A percentile compares a stretch with the other conserved stretches of the same genome.
Conservation (phyloP, 2,113 vertebrate genomes). For the Phyllopteryx taeniolatus region DNA sequence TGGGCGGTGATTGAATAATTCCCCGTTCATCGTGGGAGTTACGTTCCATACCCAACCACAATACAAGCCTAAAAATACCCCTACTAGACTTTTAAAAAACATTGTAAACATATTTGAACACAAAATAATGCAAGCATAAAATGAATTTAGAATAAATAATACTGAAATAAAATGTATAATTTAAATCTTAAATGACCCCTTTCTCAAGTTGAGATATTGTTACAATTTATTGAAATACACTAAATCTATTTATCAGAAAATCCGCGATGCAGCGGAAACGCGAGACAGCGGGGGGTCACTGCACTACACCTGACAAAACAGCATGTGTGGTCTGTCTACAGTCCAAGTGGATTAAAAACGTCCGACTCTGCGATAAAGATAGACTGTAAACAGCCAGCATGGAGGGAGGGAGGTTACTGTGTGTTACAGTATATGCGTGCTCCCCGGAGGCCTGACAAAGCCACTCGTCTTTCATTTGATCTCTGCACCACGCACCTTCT, state of each 20-base stretch:
- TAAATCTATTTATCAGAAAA: background rate
- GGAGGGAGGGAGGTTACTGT: background rate
- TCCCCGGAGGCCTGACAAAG: conserved; percentile 33
- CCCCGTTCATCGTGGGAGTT: too few relatives aligned
- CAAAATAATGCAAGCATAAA: too few relatives aligned
- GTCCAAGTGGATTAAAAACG: background rate
- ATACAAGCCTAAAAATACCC: too few relatives aligned
- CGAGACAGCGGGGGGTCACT: background rate
- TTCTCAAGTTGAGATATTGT: too few relatives aligned
- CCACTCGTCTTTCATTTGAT: conserved; percentile 55
- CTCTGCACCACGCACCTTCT: conserved; percentile 51
- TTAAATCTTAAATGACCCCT: too few relatives aligned
- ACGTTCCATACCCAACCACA: too few relatives aligned
- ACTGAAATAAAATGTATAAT: too few relatives aligned
- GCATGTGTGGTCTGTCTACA: background rate
- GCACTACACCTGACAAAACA: background rate
- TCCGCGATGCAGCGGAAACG: background rate
- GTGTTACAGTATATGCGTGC: conserved; percentile 14
- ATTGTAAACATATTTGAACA: background rate
- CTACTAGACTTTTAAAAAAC: too few relatives aligned
- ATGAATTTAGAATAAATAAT: too few relatives aligned
- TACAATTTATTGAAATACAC: too few relatives aligned
- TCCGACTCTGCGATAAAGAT: conserved; percentile 6
- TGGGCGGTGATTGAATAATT: too few relatives aligned
- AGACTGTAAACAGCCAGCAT: background rate